A percentile compares a stretch with the other conserved stretches of the same genome.
phyloP scores from a whole-genome alignment of 2,888 invertebrate genomes.

The Bellardia bayeri region DNA sequence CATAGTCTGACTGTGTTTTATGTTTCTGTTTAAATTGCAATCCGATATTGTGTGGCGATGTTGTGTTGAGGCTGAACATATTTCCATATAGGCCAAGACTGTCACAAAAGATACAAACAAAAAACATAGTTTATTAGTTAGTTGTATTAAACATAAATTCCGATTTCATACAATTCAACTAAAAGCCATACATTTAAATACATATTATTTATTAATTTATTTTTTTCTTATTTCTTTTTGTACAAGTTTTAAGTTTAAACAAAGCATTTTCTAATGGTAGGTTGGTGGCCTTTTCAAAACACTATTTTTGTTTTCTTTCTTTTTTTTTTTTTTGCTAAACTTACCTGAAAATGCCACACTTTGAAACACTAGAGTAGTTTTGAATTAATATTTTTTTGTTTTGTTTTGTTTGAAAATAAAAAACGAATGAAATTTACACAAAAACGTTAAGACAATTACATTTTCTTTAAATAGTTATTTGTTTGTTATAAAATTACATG shows the following conservation, averaged over 20 bases:
- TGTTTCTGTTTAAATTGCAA: constrained; percentile 85
- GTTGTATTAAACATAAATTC: neutral
- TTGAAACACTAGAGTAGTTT: constrained; percentile 92
- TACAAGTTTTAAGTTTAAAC: constrained; percentile 33
- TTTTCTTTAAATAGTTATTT: constrained; percentile 37
- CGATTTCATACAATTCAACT: constrained; percentile 21
- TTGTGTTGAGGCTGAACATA: constrained; percentile 91
- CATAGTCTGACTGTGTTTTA: constrained; percentile 84
- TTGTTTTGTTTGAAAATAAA: constrained; percentile 77
- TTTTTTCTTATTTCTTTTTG: neutral
- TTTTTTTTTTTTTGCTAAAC: constrained; percentile 80
- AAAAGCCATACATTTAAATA: constrained; percentile 52
- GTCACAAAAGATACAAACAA: constrained; percentile 75
- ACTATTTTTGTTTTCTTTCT: constrained; percentile 29
- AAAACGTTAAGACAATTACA: constrained; percentile 74
- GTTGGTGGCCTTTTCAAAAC: constrained; percentile 68
- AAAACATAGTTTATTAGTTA: constrained; percentile 47
- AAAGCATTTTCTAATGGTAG: constrained; percentile 63
- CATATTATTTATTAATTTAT: neutral
- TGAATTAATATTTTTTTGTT: constrained; percentile 28
- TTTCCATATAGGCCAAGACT: constrained; percentile 99
- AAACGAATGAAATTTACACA: constrained; percentile 83
- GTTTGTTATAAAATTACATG: constrained; percentile 60
- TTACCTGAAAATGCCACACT: constrained; percentile 98
- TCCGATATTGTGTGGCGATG: constrained; percentile 95